These are phyloP conservation scores for Palythoa grandiflora DNA, from an alignment of 92 coral and sea anemone genomes.

Conservation along the genomic window DNA sequence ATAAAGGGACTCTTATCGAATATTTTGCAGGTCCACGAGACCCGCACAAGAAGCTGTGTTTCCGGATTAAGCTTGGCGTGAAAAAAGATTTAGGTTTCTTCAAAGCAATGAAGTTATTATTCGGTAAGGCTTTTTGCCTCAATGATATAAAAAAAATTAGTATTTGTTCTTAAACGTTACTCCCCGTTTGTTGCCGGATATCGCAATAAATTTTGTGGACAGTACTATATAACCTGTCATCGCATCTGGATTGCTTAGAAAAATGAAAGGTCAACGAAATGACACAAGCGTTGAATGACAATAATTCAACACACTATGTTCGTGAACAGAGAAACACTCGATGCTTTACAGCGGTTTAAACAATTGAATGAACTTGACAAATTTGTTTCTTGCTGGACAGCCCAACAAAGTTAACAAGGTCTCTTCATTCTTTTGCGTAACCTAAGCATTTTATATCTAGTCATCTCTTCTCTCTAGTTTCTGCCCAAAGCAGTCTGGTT, in stretches of 20 bases:
- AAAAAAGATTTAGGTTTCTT: not conserved
- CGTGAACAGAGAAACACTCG: conserved; percentile 9
- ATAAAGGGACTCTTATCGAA: conserved; percentile 44
- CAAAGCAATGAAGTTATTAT: not conserved
- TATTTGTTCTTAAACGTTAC: not conserved
- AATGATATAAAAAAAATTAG: not conserved
- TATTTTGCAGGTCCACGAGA: conserved; percentile 37
- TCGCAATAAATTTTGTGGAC: conserved; percentile 4
- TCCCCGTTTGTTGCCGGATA: not conserved
- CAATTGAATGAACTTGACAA: not conserved
- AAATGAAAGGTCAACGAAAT: conserved; percentile 14
- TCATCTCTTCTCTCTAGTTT: too few species aligned
- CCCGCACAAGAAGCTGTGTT: conserved; percentile 19
- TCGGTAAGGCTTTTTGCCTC: not conserved
- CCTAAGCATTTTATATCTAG: not conserved
- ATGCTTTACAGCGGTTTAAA: not conserved
- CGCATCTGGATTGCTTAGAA: conserved; percentile 8
- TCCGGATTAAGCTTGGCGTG: conserved; percentile 33
- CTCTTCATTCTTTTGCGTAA: not conserved
- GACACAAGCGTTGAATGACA: conserved; percentile 12
- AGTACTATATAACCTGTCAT: conserved; percentile 18
- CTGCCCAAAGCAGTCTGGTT: too few species aligned
- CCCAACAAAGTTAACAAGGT: not conserved
- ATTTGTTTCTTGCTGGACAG: not conserved
- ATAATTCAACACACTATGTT: conserved; percentile 17